Percentiles rank a stretch among this genome's conserved stretches.
Evolutionary conservation across 2,113 vertebrate genomes (phyloP).

Genomic region (Rhegmatorhina hoffmannsi): DNA sequence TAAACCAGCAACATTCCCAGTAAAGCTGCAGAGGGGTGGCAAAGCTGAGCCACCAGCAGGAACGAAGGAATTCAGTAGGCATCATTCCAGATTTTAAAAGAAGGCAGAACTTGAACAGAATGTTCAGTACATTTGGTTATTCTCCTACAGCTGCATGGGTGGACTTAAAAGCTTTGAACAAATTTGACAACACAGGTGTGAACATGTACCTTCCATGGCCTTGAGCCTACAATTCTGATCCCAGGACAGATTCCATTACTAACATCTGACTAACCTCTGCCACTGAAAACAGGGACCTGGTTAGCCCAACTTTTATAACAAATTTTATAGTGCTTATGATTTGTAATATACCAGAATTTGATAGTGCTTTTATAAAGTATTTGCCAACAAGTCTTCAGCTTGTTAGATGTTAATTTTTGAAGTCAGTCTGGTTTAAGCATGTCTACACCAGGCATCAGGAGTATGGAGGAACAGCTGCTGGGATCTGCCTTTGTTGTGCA

Average conservation of each 20-base stretch:
- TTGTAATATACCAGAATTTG: not conserved
- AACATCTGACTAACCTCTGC: not conserved
- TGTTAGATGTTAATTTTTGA: not conserved
- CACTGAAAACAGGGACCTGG: not conserved
- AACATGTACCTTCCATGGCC: not conserved
- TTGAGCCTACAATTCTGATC: not conserved
- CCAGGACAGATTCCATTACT: not conserved
- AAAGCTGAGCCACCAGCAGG: not conserved
- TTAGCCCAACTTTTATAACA: not conserved
- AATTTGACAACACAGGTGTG: not conserved
- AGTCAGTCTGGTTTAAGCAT: not conserved
- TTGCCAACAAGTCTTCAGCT: not conserved
- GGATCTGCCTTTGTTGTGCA: not conserved
- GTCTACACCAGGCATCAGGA: not conserved
- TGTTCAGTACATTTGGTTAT: not conserved
- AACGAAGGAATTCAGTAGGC: not conserved
- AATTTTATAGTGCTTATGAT: not conserved
- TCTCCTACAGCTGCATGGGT: not conserved
- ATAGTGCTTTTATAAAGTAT: not conserved
- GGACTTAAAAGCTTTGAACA: not conserved
- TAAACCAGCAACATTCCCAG: not conserved
- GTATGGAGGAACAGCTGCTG: conserved; percentile 9
- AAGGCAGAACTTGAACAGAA: not conserved
- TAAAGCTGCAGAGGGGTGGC: not conserved
- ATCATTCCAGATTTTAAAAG: not conserved